A percentile compares a stretch with the other conserved stretches of the same genome.
phyloP scores from a whole-genome alignment of 2,797 vertebrate genomes.

The Rhinatrema bivittatum region DNA sequence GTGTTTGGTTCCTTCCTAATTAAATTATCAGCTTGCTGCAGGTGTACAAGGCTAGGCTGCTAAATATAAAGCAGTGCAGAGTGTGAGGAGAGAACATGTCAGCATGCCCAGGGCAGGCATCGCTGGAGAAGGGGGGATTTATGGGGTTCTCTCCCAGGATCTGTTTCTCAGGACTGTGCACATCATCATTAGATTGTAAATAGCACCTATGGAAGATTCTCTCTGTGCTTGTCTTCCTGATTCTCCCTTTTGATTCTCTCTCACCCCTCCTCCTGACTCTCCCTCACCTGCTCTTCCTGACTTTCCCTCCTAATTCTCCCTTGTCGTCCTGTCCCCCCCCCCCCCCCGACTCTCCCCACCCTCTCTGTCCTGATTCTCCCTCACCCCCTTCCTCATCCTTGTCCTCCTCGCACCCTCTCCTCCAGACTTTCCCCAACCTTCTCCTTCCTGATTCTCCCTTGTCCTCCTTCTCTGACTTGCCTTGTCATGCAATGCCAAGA shows the following conservation, averaged over 20 bases:
- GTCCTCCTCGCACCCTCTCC: too few species aligned
- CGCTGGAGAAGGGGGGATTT: neutral
- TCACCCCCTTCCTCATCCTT: neutral
- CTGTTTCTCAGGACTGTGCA: too few species aligned
- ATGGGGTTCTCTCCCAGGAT: neutral
- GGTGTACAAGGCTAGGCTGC: neutral
- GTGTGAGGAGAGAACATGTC: neutral
- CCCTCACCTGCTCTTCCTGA: fast-evolving
- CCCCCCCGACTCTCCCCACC: fast-evolving
- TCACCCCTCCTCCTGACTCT: neutral
- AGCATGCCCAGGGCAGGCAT: neutral
- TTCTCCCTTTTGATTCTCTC: fast-evolving
- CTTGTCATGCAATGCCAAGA: too few species aligned
- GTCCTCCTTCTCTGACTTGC: too few species aligned
- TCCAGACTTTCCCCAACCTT: too few species aligned
- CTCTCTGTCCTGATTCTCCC: fast-evolving
- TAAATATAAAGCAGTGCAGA: neutral
- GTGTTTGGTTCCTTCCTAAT: slow-evolving; percentile 5
- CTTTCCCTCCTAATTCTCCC: too few species aligned
- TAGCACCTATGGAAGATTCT: fast-evolving
- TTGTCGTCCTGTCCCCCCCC: fast-evolving
- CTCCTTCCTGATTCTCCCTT: too few species aligned
- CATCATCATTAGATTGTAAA: too few species aligned
- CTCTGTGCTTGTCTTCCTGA: fast-evolving
- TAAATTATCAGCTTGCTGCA: neutral